Percentiles rank a stretch among this genome's conserved stretches.
Conservation (phyloP, 2,113 vertebrate genomes). For the Terrapene triunguis region DNA sequence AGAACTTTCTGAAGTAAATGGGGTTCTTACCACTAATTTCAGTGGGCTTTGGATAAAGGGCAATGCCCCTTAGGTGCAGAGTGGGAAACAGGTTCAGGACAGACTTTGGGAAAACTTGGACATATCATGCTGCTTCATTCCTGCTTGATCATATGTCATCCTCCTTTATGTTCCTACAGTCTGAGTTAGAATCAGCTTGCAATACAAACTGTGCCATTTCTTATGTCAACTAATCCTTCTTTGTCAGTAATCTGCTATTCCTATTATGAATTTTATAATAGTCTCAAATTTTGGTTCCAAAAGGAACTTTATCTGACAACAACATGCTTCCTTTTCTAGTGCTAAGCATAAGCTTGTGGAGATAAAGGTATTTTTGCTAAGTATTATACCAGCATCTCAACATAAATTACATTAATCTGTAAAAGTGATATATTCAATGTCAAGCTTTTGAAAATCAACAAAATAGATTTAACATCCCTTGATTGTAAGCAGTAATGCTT, state of each 20-base stretch:
- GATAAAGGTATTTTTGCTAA: neutral
- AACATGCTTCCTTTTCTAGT: neutral
- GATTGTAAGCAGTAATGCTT: neutral
- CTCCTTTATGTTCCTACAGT: neutral
- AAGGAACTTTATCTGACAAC: neutral
- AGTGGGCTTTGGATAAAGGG: neutral
- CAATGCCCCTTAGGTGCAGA: neutral
- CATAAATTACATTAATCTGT: constrained; percentile 4
- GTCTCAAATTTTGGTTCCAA: neutral
- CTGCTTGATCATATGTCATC: neutral
- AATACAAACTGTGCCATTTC: neutral
- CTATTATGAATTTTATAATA: neutral
- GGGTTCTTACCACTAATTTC: neutral
- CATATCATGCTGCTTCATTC: rapidly evolving
- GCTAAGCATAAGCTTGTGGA: neutral
- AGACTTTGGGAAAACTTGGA: neutral
- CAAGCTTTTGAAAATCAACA: neutral
- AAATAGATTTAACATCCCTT: neutral
- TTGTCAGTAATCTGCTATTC: neutral
- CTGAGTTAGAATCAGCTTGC: neutral
- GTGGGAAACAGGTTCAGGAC: rapidly evolving
- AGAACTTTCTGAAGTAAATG: neutral
- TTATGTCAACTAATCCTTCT: neutral
- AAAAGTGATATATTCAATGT: neutral
- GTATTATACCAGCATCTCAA: neutral